Base-by-base conservation (phyloP, 2,888 invertebrate genomes). In the Scelioninae gen. 1 region DNA sequence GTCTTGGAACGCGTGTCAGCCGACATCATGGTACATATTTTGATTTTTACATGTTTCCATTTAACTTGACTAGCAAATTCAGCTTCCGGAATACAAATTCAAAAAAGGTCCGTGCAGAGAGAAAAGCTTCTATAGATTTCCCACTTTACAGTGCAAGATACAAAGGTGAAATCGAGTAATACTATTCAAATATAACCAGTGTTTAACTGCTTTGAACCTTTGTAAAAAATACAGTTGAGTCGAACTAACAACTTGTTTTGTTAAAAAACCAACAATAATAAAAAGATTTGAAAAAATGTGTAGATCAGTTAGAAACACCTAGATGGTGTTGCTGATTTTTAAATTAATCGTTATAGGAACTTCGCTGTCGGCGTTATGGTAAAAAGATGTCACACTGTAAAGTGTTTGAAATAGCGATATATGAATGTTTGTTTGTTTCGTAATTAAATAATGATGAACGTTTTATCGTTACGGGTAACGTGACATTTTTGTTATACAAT, bases 401-500 rank as follows among this genome's bases (percentile, higher is more conserved):
- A 90, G 88, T 88, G 87, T 87, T 84, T 83, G 86, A 89, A 89
- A 88, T 88, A 84, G 79, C 68, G 85, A 71, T 85, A 66, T 43
- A 43, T 29, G 11, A 2, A 51, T 60, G 10, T 84, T 87, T 83
- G 69, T 82, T 88, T 11, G 4, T 88, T 11, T 88, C 87, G 87
- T 86, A 85, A 85, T 56, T 72, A 77, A 65, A 68, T 62, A 56
- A 72, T 38, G 53, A 29, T 63, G 60, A 51, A 69, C 66, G 63
- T 58, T 31, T 58, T 16, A 53, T 63, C 51, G 53, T 71, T 49
- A 51, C 32, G 51, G 32, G 38, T 16, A 72, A 58, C 63, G 9
- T 45, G 45, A 32, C 53, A 31, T 43, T 62, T 89, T 87, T 87
- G 90, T 92, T 92, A 92, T 85, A 92, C 89, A 93, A 97, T 95